Base-by-base conservation (phyloP, 2,113 vertebrate species). In the Cynoglossus semilaevis region DNA sequence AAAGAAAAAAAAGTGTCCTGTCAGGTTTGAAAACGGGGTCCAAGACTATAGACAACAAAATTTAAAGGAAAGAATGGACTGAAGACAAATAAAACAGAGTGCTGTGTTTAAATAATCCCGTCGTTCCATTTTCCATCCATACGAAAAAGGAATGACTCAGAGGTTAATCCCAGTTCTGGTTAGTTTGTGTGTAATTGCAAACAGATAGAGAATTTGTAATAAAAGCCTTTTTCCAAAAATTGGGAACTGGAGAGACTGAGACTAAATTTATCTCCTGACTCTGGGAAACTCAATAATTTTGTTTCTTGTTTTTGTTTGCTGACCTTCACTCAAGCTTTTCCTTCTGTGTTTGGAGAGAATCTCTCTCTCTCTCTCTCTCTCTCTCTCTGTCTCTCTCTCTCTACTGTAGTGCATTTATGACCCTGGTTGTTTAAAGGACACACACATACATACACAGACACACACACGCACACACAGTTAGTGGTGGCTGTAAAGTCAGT, bases 401-500 rank as follows among this genome's bases (percentile, higher is more conserved):
- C 1, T 2, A 9, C 36, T 47, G 17, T n/a, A 13, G 48, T 49
- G 66, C 40, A 37, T 76, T 83, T 73, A 79, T 17, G 37, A 40
- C 52, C 16, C 40, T 35, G 60, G 59, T 45, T 69, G 76, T 79
- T 73, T 77, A 37, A 72, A 53, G 46, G 66, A 49, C 62, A 71
- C 60, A 40, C 38, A 40, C 38, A 40, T 7, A 42, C 41, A 42
- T 11, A 42, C 41, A 42, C 41, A 40, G 9, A 51, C 59, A 69
- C 58, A 37, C 36, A 40, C 38, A 40, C 38, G 9, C 38, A 15
- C 41, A 43, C 42, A 50, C 65, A 47, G 70, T 67, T 54, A 48
- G 67, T 84, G 82, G 40, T 58, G 35, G 56, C 58, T 59, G 42
- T 75, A 73, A 83, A 82, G 46, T 61, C 74, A 70, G 71, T 79